Percentiles rank a stretch among this genome's conserved stretches.
These are phyloP conservation scores for Radopholus similis DNA, from an alignment of 1,140 invertebrate genomes.

Conservation along the genomic window DNA sequence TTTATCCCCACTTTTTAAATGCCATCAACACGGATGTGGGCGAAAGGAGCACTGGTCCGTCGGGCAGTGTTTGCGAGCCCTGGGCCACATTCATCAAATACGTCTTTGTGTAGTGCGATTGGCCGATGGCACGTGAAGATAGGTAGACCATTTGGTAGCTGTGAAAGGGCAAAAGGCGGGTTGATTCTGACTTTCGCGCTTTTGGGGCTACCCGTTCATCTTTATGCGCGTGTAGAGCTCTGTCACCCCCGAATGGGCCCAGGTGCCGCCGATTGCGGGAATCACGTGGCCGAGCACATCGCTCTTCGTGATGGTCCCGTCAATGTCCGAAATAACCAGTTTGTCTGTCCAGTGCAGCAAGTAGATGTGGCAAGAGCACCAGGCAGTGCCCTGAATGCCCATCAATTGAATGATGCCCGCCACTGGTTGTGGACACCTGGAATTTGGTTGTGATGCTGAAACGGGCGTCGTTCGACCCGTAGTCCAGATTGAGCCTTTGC, in stretches of 20 bases:
- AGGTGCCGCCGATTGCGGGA: constrained; percentile 92
- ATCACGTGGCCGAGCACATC: constrained; percentile 97
- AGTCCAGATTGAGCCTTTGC: constrained; percentile 67
- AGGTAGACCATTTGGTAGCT: constrained; percentile 70
- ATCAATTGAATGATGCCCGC: no score
- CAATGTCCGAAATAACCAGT: constrained; percentile 97
- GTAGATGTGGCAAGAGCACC: constrained; percentile 92
- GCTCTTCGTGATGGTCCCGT: constrained; percentile 98
- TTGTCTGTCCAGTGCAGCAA: constrained; percentile 94
- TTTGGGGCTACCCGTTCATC: constrained; percentile 83
- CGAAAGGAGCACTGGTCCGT: constrained; percentile 90
- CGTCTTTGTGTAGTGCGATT: constrained; percentile 80
- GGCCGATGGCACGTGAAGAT: constrained; percentile 92
- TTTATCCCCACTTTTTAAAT: constrained; percentile 73
- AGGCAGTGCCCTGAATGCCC: constrained; percentile 89
- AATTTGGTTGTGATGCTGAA: constrained; percentile 98
- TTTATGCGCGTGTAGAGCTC: constrained; percentile 94
- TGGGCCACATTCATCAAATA: constrained; percentile 88
- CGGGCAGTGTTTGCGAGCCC: constrained; percentile 83
- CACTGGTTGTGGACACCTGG: constrained; percentile 75
- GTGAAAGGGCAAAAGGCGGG: no score
- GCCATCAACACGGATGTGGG: constrained; percentile 93
- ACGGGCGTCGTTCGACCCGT: constrained; percentile 89
- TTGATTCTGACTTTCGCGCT: not conserved
- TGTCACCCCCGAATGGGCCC: constrained; percentile 93